Percentiles rank a stretch among this genome's conserved stretches.
Evolutionary conservation across 2,113 vertebrate genomes (phyloP).

Genomic region (Loxodonta africana): DNA sequence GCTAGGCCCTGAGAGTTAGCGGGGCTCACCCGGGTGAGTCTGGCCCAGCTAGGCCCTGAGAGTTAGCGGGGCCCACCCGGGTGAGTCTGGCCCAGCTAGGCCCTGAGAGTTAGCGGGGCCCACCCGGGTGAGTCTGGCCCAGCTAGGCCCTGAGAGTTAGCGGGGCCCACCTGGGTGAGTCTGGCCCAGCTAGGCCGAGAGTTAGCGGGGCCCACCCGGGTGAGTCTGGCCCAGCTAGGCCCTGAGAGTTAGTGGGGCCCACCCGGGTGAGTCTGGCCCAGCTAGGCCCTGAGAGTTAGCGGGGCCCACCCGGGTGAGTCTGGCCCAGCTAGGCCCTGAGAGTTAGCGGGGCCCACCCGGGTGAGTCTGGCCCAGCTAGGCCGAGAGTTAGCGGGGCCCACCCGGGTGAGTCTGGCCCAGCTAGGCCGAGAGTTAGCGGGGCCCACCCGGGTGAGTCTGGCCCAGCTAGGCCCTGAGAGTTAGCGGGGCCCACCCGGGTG

Average conservation of each 20-base stretch:
- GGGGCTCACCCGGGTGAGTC: not conserved
- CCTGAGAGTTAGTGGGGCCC: not conserved
- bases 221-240: not conserved
- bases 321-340: no score
- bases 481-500: not conserved
- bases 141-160: rapidly evolving
- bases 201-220: not conserved
- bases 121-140: not conserved
- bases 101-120: not conserved
- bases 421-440: rapidly evolving
- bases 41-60: no score
- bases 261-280: not conserved
- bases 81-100: not conserved
- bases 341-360: not conserved
- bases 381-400: not conserved
- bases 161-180: not conserved
- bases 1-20: rapidly evolving
- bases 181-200: no score
- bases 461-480: no score
- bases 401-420: not conserved
- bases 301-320: not conserved
- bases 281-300: rapidly evolving
- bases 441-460: not conserved
- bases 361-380: not conserved
- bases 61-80: not conserved